phyloP scores from a whole-genome alignment of 2,797 vertebrate genomes.

The Erithacus rubecula region DNA sequence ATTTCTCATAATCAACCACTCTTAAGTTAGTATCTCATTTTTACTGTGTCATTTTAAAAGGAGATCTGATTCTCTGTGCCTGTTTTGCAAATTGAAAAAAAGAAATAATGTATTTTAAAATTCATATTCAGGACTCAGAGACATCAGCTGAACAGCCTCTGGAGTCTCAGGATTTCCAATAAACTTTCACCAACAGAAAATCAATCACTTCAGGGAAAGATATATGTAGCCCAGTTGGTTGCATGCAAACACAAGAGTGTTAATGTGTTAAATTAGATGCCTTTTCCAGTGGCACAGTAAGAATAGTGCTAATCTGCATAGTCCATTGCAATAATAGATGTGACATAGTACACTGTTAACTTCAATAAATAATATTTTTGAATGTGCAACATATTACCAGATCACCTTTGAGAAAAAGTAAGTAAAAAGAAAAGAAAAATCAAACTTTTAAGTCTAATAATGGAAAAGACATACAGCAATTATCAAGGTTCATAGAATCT shows the following conservation, averaged over 20 bases:
- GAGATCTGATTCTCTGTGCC: neutral
- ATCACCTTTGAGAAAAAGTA: neutral
- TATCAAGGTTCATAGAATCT: neutral
- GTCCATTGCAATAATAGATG: neutral
- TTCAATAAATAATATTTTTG: constrained; percentile 10
- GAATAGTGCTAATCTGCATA: neutral
- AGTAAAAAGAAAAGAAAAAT: neutral
- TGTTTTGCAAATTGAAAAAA: neutral
- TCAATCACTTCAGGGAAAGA: constrained; percentile 41
- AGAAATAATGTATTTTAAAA: constrained; percentile 39
- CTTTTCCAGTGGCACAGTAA: neutral
- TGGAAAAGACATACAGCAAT: neutral
- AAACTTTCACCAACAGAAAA: constrained; percentile 54
- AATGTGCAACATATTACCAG: neutral
- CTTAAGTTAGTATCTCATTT: constrained; percentile 53
- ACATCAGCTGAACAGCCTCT: constrained; percentile 23
- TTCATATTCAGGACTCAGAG: neutral
- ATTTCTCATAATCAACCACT: constrained; percentile 36
- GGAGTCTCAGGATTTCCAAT: constrained; percentile 40
- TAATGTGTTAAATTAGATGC: constrained; percentile 36
- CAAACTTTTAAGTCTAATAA: neutral
- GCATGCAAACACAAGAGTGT: neutral
- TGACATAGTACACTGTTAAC: neutral
- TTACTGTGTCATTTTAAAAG: constrained; percentile 24
- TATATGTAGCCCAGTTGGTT: neutral